Conservation (phyloP, 2,888 invertebrate species). For the Ectobius pallidus region DNA sequence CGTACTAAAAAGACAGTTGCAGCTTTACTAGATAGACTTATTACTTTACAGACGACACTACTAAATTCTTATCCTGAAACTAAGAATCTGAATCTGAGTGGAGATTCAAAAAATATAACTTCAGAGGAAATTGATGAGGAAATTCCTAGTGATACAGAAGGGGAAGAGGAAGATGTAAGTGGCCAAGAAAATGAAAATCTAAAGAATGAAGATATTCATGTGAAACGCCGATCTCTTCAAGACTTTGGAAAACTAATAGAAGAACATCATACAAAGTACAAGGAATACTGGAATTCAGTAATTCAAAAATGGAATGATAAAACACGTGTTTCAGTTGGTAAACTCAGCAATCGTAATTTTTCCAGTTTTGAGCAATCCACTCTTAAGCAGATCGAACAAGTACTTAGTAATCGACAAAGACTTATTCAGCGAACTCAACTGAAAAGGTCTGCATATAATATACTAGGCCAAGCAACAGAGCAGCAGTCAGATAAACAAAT, state of each 20-base stretch:
- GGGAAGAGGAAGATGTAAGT: constrained; percentile 43
- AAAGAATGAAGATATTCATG: constrained; percentile 48
- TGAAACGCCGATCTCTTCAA: constrained; percentile 60
- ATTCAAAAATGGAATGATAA: constrained; percentile 96
- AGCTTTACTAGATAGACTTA: constrained; percentile 62
- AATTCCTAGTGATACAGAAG: constrained; percentile 46
- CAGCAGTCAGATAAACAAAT: background rate
- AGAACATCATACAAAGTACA: constrained; percentile 65
- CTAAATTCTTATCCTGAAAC: constrained; percentile 65
- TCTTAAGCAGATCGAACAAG: constrained; percentile 82
- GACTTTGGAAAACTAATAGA: constrained; percentile 66
- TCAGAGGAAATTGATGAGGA: constrained; percentile 54
- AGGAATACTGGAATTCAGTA: constrained; percentile 74
- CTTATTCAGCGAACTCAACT: constrained; percentile 80
- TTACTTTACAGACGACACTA: constrained; percentile 53
- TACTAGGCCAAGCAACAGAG: constrained; percentile 45
- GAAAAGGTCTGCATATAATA: constrained; percentile 74
- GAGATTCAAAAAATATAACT: constrained; percentile 58
- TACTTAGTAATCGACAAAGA: constrained; percentile 76
- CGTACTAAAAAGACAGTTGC: constrained; percentile 62
- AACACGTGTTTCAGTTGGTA: constrained; percentile 73
- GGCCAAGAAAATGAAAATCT: constrained; percentile 36
- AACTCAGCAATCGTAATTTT: constrained; percentile 67
- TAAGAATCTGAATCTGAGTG: constrained; percentile 55
- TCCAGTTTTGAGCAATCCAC: constrained; percentile 60